Evolutionary conservation across 2,888 invertebrate species (phyloP), one percentile per base, ranked within the genome.

Genomic region (Acrobasis repandana): DNA sequence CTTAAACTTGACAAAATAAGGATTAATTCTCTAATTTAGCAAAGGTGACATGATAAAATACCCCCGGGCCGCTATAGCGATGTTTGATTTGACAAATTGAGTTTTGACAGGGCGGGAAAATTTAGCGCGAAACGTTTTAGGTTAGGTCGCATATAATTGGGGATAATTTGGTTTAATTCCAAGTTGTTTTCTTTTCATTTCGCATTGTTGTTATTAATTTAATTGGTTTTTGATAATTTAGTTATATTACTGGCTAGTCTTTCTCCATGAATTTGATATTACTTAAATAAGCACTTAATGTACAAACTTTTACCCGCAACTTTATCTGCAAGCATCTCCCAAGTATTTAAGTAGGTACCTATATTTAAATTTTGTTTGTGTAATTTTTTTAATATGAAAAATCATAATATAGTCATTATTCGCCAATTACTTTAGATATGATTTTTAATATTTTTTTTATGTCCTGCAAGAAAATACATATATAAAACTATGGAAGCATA

Each of bases 51-150:
- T 69, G 71, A 71, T 73, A 73, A 73, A 71, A 75, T 81, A 77
- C 83, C 88, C 86, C 76, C 69, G 69, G 64, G 67, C 74, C 74
- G 77, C 83, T 80, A 87, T 86, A 85, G 83, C 78, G 79, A 78
- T 89, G 85, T 89, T 90, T 91, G 87, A 84, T 77, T 87, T 88
- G 86, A 89, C 90, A 91, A 91, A 91, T 92, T 91, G 88, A 86
- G 87, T 91, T 91, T 88, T 90, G 90, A 90, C 90, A 87, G 83
- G 79, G 87, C 85, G 86, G 82, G 82, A 86, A 82, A 82, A 77
- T 81, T 80, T 77, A 67, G 77, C 78, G 79, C 79, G 77, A 75
- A 79, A 65, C 75, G 76, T 82, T 85, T 84, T 79, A 78, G 77
- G 72, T 76, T 74, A 72, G 72, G 67, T 64, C 66, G 70, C n/a